Percentiles rank a stretch among this genome's conserved stretches.
Conservation (phyloP, 2,797 vertebrate genomes). For the Heterohyrax brucei region DNA sequence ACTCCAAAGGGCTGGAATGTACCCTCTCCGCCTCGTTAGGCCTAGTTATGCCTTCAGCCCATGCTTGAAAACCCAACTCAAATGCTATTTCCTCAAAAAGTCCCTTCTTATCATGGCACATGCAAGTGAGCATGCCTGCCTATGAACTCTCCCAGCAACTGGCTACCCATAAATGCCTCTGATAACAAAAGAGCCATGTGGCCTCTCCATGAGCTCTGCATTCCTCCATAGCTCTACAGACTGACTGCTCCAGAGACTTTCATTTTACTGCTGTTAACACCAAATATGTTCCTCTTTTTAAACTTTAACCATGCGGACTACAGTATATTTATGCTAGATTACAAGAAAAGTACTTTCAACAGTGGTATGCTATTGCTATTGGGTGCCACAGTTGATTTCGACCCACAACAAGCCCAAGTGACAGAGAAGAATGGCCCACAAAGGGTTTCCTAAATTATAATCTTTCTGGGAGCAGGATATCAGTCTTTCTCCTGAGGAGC, state of each 20-base stretch:
- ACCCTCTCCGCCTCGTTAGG: neutral
- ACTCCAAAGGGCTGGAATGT: neutral
- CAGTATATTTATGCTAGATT: conserved; percentile 7
- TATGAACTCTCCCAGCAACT: neutral
- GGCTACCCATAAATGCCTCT: neutral
- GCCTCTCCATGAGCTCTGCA: neutral
- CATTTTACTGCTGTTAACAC: neutral
- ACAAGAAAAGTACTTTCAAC: conserved; percentile 28
- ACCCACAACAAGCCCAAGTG: too few relatives aligned
- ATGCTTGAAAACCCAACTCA: neutral
- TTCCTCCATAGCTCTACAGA: neutral
- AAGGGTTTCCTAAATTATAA: too few relatives aligned
- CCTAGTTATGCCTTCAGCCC: neutral
- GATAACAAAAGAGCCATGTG: neutral
- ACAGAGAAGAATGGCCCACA: too few relatives aligned
- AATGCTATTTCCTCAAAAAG: neutral
- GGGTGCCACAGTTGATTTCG: too few relatives aligned
- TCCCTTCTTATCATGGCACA: neutral
- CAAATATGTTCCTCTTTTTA: neutral
- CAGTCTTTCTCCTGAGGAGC: too few relatives aligned
- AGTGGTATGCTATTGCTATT: neutral
- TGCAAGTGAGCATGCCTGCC: neutral
- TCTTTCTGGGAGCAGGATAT: too few relatives aligned
- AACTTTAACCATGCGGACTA: neutral
- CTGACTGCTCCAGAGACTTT: neutral